phyloP scores from a whole-genome alignment of 1,140 invertebrate species.

The Coboldia fuscipes region DNA sequence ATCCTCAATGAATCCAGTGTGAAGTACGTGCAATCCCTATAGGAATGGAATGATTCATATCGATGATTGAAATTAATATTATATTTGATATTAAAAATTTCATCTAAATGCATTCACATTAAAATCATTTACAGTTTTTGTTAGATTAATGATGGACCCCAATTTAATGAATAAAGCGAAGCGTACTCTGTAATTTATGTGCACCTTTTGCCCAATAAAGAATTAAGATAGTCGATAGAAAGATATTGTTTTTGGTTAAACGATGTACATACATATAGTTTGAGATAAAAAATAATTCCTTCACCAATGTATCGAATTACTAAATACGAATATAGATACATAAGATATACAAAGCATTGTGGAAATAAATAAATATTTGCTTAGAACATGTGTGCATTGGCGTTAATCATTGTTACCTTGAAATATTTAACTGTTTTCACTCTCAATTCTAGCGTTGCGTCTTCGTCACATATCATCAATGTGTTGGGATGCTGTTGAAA shows the following conservation, averaged over 20 bases:
- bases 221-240: too few relatives aligned
- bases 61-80: constrained; percentile 3
- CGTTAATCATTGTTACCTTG: too few relatives aligned
- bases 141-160: not conserved
- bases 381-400: too few relatives aligned
- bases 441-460: constrained; percentile 86
- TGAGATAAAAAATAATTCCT: not conserved
- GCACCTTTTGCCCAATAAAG: too few relatives aligned
- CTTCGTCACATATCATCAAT: constrained; percentile 93
- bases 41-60: too few relatives aligned
- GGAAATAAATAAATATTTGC: constrained; percentile 9
- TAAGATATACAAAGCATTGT: not conserved
- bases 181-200: constrained; percentile 4
- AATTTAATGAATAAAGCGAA: constrained; percentile 5
- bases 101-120: constrained; percentile 3
- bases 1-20: too few relatives aligned
- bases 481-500: constrained; percentile 88
- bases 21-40: too few relatives aligned
- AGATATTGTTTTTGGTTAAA: constrained; percentile 5
- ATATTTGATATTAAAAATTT: constrained; percentile 5
- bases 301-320: not conserved
- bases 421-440: constrained; percentile 99
- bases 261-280: constrained; percentile 1
- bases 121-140: not conserved
- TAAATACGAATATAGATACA: not conserved